Evolutionary conservation across 2,797 vertebrate genomes (phyloP).

Genomic region (Lacerta agilis): DNA sequence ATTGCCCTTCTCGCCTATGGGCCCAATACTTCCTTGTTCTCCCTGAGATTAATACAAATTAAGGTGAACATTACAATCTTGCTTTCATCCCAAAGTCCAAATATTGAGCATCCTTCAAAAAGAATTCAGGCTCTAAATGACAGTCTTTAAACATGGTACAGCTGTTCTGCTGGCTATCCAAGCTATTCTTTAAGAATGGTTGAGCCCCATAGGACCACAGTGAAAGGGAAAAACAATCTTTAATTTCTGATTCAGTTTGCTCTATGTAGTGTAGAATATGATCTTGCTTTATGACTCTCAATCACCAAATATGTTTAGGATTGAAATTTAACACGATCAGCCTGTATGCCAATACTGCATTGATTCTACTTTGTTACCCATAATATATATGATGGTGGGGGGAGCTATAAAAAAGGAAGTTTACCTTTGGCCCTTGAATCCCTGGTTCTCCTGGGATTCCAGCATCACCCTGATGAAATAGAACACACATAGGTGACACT

Average conservation of each 20-base stretch:
- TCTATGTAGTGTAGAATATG: not conserved
- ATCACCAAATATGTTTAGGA: not conserved
- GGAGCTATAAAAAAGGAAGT: not conserved
- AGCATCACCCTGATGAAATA: conserved; percentile 84
- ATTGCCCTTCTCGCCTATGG: conserved; percentile 83
- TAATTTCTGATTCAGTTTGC: not conserved
- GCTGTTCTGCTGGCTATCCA: accelerated
- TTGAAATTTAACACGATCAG: not conserved
- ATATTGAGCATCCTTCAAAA: accelerated
- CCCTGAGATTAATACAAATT: conserved; percentile 78
- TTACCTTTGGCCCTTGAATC: conserved; percentile 84
- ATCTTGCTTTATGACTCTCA: not conserved
- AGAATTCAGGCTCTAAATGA: not conserved
- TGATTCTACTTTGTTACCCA: not conserved
- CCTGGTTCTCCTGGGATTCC: conserved; percentile 85
- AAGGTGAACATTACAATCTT: conserved; percentile 24
- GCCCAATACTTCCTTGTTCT: conserved; percentile 80
- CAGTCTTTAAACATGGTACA: not conserved
- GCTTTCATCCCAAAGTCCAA: not conserved
- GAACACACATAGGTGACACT: not conserved
- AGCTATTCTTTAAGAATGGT: not conserved
- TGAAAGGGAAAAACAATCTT: not conserved
- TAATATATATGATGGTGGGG: not conserved
- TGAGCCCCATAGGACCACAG: accelerated
- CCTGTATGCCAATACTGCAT: not conserved